phyloP scores from a whole-genome alignment of 1,140 invertebrate species.

The Pseudomyrmex pallidus region DNA sequence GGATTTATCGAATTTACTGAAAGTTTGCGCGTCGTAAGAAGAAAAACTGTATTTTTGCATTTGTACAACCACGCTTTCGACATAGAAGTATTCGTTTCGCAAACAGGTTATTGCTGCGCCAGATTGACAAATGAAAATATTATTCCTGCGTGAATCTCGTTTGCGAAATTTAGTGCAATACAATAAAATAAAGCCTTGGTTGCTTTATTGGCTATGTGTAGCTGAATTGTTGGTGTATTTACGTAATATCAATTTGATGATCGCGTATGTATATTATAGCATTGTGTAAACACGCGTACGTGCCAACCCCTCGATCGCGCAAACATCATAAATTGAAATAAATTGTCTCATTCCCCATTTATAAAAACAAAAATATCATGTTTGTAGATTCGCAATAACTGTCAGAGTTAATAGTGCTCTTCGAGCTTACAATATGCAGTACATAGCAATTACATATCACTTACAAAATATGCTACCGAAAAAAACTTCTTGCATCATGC shows the following conservation, averaged over 20 bases:
- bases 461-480: not conserved
- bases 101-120: conserved; percentile 3
- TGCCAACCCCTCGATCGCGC: not conserved
- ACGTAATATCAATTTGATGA: conserved; percentile 50
- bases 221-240: conserved; percentile 43
- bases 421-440: not conserved
- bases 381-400: conserved; percentile 17
- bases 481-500: too few species aligned
- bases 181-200: conserved; percentile 36
- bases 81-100: conserved; percentile 24
- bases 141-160: conserved; percentile 30
- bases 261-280: not conserved
- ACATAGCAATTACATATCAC: not conserved
- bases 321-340: conserved; percentile 44
- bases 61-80: not conserved
- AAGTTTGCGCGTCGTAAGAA: not conserved
- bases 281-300: not conserved
- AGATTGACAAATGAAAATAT: conserved; percentile 44
- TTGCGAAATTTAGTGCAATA: conserved; percentile 44
- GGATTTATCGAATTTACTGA: not conserved
- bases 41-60: not conserved
- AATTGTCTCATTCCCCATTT: conserved; percentile 37
- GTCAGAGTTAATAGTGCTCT: not conserved
- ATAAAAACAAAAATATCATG: conserved; percentile 27
- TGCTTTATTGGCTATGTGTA: conserved; percentile 27